Conservation (phyloP, 37 sponge, comb jelly and placozoan species). For the Tethya wilhelma region DNA sequence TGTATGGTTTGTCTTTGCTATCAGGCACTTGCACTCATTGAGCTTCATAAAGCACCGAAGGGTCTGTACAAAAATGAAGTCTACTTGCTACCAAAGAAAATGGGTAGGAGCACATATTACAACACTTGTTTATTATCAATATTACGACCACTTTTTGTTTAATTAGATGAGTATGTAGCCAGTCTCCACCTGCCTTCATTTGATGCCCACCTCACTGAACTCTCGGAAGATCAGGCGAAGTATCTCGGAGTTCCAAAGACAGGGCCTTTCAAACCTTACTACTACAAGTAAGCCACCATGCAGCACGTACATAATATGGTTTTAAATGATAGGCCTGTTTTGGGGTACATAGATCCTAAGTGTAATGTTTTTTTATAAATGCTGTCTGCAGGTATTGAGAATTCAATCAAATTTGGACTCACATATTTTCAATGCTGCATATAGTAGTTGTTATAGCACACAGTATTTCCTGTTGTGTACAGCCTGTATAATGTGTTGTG, state of each 20-base stretch:
- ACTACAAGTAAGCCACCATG: conserved; percentile 82
- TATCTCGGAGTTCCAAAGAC: conserved; percentile 75
- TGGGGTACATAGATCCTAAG: too few relatives aligned
- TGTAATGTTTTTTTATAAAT: too few relatives aligned
- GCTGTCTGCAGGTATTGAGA: too few relatives aligned
- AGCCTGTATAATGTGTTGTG: too few relatives aligned
- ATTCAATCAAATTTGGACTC: too few relatives aligned
- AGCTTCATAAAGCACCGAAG: conserved; percentile 77
- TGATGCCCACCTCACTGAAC: conserved; percentile 82
- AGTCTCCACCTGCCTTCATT: conserved; percentile 80
- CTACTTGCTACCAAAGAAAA: conserved; percentile 88
- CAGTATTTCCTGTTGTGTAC: too few relatives aligned
- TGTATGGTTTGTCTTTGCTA: not conserved
- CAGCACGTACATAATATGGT: too few relatives aligned
- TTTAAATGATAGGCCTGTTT: too few relatives aligned
- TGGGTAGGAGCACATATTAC: conserved; percentile 59
- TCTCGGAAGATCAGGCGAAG: conserved; percentile 76
- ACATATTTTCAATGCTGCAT: too few relatives aligned
- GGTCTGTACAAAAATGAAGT: conserved; percentile 86
- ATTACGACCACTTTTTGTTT: not conserved
- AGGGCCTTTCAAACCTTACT: conserved; percentile 90
- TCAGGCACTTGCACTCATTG: conserved; percentile 83
- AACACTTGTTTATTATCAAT: not conserved
- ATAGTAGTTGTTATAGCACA: too few relatives aligned
- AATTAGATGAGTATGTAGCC: conserved; percentile 90